These are phyloP conservation scores for Herpailurus yagouaroundi DNA, from an alignment of 2,113 vertebrate genomes.

Conservation along the genomic window DNA sequence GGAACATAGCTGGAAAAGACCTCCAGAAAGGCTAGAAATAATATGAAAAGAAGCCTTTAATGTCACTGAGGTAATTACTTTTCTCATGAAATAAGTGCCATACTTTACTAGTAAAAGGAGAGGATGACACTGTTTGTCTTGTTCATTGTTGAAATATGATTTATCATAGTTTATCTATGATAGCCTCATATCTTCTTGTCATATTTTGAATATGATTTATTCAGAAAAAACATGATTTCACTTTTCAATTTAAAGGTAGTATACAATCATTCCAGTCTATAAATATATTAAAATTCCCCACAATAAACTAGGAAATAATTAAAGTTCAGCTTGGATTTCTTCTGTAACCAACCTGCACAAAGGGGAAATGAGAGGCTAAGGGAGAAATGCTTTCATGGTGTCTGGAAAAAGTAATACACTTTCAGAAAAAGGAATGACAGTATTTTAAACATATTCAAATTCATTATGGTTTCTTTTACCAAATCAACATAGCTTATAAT, in stretches of 20 bases:
- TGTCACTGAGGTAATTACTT: constrained; percentile 69
- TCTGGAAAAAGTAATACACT: background rate
- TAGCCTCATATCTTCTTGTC: constrained; percentile 72
- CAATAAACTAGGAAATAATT: constrained; percentile 49
- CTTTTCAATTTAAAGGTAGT: constrained; percentile 60
- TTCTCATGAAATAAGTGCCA: constrained; percentile 54
- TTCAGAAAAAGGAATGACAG: background rate
- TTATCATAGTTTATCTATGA: constrained; percentile 60
- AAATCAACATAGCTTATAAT: background rate
- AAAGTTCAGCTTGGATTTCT: constrained; percentile 27
- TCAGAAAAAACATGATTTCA: constrained; percentile 44
- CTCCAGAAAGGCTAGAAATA: constrained; percentile 56
- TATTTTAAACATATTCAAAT: constrained; percentile 15
- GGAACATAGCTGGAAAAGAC: constrained; percentile 58
- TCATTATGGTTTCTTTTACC: background rate
- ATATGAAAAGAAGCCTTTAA: constrained; percentile 52
- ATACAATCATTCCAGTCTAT: background rate
- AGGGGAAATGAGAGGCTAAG: background rate
- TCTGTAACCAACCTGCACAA: background rate
- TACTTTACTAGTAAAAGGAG: constrained; percentile 64
- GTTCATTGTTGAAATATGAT: constrained; percentile 64
- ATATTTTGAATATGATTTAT: constrained; percentile 69
- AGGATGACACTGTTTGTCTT: constrained; percentile 57
- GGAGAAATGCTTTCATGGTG: background rate
- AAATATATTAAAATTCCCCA: constrained; percentile 36